These are phyloP conservation scores for Pammene fasciana DNA, from an alignment of 2,888 invertebrate genomes.

Conservation along the genomic window DNA sequence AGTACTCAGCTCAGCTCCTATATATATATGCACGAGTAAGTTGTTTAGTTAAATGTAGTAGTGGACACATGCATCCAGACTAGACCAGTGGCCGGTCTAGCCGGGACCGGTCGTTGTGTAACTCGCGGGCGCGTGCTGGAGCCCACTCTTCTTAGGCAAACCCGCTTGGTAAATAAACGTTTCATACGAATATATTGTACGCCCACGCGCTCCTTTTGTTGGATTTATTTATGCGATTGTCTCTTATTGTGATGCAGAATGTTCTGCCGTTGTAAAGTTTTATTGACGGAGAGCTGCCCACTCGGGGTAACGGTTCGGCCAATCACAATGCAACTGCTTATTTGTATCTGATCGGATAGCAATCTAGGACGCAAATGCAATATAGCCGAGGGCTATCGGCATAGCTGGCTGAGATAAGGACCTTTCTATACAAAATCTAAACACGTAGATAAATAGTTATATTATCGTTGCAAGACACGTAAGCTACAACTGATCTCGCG, in stretches of 20 bases:
- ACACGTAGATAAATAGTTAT: conserved; percentile 5
- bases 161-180: conserved; percentile 33
- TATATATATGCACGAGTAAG: conserved; percentile 38
- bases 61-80: conserved; percentile 44
- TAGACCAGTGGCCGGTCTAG: conserved; percentile 42
- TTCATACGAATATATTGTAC: conserved; percentile 40
- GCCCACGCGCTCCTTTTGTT: conserved; percentile 36
- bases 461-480: not conserved
- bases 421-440: conserved; percentile 16
- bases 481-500: conserved; percentile 1
- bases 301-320: conserved; percentile 42
- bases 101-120: conserved; percentile 48
- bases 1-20: conserved; percentile 22
- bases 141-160: conserved; percentile 38
- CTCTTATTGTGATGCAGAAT: conserved; percentile 39
- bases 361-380: conserved; percentile 41
- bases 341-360: conserved; percentile 43
- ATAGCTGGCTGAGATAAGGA: conserved; percentile 30
- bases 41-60: conserved; percentile 41
- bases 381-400: conserved; percentile 33
- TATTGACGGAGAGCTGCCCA: conserved; percentile 36
- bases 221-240: conserved; percentile 38
- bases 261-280: conserved; percentile 38
- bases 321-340: conserved; percentile 43
- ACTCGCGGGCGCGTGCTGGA: conserved; percentile 44